A percentile compares a stretch with the other conserved stretches of the same genome.
Conservation (phyloP, 1,140 invertebrate genomes). For the Zaprionus ornatus region DNA sequence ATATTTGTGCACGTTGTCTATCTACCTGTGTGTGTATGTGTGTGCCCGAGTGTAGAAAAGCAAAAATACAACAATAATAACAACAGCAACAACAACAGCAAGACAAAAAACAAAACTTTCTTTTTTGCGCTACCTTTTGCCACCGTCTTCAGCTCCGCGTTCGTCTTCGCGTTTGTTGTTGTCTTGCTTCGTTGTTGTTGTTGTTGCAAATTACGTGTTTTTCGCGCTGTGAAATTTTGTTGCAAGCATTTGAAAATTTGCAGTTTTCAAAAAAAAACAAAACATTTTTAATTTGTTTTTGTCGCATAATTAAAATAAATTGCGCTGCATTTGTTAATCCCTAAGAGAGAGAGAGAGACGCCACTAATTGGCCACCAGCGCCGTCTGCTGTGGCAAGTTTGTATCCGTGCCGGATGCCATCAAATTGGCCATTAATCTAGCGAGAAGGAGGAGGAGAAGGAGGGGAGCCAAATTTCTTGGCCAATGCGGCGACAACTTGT, state of each 20-base stretch:
- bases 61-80: constrained; percentile 49
- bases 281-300: constrained; percentile 25
- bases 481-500: constrained; percentile 32
- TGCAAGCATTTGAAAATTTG: constrained; percentile 51
- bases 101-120: constrained; percentile 71
- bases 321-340: constrained; percentile 40
- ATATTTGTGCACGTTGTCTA: constrained; percentile 59
- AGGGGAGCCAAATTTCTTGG: constrained; percentile 21
- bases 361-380: constrained; percentile 26
- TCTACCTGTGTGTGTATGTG: constrained; percentile 5
- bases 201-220: constrained; percentile 49
- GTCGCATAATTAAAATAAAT: constrained; percentile 59
- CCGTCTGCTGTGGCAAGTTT: constrained; percentile 14
- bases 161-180: constrained; percentile 27
- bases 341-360: constrained; percentile 32
- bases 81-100: constrained; percentile 54
- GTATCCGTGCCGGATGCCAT: constrained; percentile 30
- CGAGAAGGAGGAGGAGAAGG: too few species aligned
- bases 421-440: constrained; percentile 26
- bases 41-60: constrained; percentile 56
- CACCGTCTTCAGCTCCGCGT: constrained; percentile 32
- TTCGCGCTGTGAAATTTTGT: constrained; percentile 73
- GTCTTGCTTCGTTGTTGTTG: constrained; percentile 29
- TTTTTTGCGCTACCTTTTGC: constrained; percentile 79
- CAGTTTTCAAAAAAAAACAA: not conserved